Percentiles rank a stretch among this genome's conserved stretches.
phyloP scores from a whole-genome alignment of 2,888 invertebrate species.

The Ganaspis brasiliensis region DNA sequence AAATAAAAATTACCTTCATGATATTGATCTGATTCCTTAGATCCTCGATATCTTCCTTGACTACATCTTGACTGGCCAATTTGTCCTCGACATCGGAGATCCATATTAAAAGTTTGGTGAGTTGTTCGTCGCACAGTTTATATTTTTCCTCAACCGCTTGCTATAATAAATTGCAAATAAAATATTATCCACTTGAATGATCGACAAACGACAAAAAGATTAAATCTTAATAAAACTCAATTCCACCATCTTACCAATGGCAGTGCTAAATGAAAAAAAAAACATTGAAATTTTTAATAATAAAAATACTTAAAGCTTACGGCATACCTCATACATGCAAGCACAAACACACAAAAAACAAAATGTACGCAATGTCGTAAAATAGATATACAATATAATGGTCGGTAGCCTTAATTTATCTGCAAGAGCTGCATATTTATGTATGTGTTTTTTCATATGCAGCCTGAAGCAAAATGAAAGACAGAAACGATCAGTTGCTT shows the following conservation, averaged over 20 bases:
- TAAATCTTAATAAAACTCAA: constrained; percentile 25
- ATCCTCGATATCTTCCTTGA: constrained; percentile 93
- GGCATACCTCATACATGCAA: constrained; percentile 79
- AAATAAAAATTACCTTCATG: constrained; percentile 85
- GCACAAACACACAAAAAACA: constrained; percentile 77
- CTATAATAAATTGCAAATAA: constrained; percentile 83
- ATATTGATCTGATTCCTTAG: constrained; percentile 94
- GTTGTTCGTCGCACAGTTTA: constrained; percentile 93
- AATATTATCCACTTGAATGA: constrained; percentile 11
- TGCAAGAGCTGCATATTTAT: constrained; percentile 74
- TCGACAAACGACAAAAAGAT: constrained; percentile 16
- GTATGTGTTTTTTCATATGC: constrained; percentile 68
- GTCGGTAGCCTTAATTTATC: constrained; percentile 74
- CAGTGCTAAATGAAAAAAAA: constrained; percentile 59
- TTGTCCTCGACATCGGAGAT: constrained; percentile 91
- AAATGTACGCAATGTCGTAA: constrained; percentile 67
- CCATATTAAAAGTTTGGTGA: constrained; percentile 93
- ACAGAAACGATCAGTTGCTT: constrained; percentile 65
- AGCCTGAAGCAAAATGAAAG: constrained; percentile 68
- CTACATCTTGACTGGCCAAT: constrained; percentile 92
- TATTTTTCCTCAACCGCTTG: constrained; percentile 98
- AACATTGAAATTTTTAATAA: constrained; percentile 55
- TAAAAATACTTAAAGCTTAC: constrained; percentile 71
- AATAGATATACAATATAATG: constrained; percentile 66
- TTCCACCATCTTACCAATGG: constrained; percentile 75